Conservation (phyloP, 2,113 vertebrate species). For the Labeo catla region DNA sequence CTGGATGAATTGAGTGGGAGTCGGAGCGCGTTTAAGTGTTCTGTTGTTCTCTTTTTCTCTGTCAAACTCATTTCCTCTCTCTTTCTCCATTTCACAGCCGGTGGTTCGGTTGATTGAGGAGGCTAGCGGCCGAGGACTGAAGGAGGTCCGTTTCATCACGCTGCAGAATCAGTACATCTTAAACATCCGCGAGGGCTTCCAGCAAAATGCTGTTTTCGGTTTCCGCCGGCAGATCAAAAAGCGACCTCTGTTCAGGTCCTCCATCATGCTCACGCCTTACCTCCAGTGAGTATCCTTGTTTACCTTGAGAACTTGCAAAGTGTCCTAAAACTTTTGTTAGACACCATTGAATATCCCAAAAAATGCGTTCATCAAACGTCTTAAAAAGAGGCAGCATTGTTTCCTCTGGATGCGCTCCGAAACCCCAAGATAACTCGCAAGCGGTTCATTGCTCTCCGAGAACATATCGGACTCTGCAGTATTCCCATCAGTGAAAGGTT, state of each 20-base stretch:
- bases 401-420: background rate
- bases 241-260: constrained; percentile 90
- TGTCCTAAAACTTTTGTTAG: background rate
- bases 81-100: constrained; percentile 73
- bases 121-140: constrained; percentile 88
- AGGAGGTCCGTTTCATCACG: constrained; percentile 95
- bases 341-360: constrained; percentile 56
- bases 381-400: background rate
- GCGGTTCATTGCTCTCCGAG: background rate
- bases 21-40: constrained; percentile 29
- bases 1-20: constrained; percentile 37
- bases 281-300: constrained; percentile 83
- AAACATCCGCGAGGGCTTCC: constrained; percentile 91
- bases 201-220: constrained; percentile 88
- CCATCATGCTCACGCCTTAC: constrained; percentile 86
- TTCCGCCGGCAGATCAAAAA: constrained; percentile 94
- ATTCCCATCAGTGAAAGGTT: background rate
- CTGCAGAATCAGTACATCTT: constrained; percentile 97
- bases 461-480: background rate
- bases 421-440: background rate
- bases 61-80: background rate
- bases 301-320: background rate
- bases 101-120: constrained; percentile 94
- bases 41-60: background rate
- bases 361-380: background rate